A percentile compares a stretch with the other conserved stretches of the same genome.
These are phyloP conservation scores for Notoglanidium macrostoma DNA, from an alignment of 2,797 vertebrate genomes.

Conservation along the genomic window DNA sequence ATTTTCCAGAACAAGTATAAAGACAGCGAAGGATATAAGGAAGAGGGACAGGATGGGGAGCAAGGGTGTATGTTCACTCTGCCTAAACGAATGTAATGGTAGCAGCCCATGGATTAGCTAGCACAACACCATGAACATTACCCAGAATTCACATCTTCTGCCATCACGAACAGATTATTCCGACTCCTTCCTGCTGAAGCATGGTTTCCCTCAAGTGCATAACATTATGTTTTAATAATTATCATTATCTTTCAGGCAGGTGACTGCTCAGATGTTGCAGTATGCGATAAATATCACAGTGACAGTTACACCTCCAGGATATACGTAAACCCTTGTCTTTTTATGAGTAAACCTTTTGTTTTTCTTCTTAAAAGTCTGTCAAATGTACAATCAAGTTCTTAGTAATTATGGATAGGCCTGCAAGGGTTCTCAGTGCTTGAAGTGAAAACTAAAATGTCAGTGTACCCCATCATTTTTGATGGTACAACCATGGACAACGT, in stretches of 20 bases:
- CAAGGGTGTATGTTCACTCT: slow-evolving; percentile 19
- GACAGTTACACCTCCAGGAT: slow-evolving; percentile 10
- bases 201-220: neutral
- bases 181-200: slow-evolving; percentile 24
- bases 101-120: slow-evolving; percentile 39
- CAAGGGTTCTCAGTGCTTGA: neutral
- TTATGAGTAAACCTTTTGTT: neutral
- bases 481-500: neutral
- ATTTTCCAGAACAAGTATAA: slow-evolving; percentile 57
- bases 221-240: neutral
- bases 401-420: neutral
- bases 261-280: neutral
- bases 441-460: neutral
- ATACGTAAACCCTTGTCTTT: neutral
- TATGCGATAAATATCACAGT: slow-evolving; percentile 17
- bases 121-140: slow-evolving; percentile 22
- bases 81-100: slow-evolving; percentile 45
- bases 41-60: slow-evolving; percentile 17
- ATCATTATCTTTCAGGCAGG: slow-evolving; percentile 8
- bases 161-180: slow-evolving; percentile 31
- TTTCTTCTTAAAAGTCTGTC: neutral
- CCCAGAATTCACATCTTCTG: slow-evolving; percentile 36
- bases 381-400: neutral
- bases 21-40: slow-evolving; percentile 48
- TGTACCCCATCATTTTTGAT: neutral